phyloP scores from a whole-genome alignment of 2,113 vertebrate genomes.

The Hylia prasina region DNA sequence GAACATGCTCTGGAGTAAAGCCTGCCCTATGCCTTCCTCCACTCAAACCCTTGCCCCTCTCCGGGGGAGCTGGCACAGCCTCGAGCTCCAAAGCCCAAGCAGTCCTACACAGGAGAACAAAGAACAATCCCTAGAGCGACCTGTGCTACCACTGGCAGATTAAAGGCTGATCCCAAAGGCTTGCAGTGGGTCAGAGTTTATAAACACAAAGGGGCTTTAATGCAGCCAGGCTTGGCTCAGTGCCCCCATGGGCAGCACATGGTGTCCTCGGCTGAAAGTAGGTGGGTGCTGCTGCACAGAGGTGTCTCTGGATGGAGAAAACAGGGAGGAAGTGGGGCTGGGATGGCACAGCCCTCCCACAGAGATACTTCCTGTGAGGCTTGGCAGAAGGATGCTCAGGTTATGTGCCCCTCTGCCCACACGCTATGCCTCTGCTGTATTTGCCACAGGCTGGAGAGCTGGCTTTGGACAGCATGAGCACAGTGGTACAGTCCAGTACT shows the following conservation, averaged over 20 bases:
- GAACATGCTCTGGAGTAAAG: not conserved
- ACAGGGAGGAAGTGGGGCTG: not conserved
- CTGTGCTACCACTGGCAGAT: not conserved
- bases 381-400: not conserved
- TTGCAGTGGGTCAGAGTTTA: not conserved
- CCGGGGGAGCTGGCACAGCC: rapidly evolving
- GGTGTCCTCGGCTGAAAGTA: not conserved
- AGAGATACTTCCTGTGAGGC: rapidly evolving
- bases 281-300: rapidly evolving
- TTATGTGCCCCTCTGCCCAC: rapidly evolving
- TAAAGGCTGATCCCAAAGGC: conserved; percentile 30
- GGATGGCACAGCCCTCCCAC: rapidly evolving
- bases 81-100: not conserved
- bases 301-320: not conserved
- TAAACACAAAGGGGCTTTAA: conserved; percentile 20
- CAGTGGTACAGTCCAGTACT: rapidly evolving
- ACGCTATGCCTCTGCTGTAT: rapidly evolving
- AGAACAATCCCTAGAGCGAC: not conserved
- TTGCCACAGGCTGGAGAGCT: not conserved
- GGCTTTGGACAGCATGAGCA: rapidly evolving
- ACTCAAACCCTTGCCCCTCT: not conserved
- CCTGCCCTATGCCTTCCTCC: not conserved
- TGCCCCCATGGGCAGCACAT: not conserved
- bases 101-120: not conserved
- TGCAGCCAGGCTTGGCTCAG: not conserved